These are phyloP conservation scores for Saccopteryx leptura DNA, from an alignment of 2,113 vertebrate genomes.

Conservation along the genomic window DNA sequence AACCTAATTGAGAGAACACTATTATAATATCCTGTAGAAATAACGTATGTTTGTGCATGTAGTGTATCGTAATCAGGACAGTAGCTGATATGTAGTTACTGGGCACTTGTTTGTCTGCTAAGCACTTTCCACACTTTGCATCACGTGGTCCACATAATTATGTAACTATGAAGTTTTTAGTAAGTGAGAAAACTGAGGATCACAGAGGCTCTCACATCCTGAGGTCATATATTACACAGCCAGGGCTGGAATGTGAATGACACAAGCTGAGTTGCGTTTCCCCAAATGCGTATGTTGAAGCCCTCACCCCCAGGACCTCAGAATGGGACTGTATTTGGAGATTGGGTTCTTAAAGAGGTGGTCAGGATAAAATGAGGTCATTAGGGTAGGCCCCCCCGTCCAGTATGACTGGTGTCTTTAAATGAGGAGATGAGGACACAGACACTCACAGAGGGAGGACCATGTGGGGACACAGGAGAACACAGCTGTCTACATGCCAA, in stretches of 20 bases:
- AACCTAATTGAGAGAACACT: not conserved
- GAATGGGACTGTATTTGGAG: not conserved
- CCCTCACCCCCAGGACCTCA: not conserved
- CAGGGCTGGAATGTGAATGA: not conserved
- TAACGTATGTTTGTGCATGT: not conserved
- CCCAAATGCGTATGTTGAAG: not conserved
- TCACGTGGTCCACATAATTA: not conserved
- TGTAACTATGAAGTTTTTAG: not conserved
- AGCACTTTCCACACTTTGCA: not conserved
- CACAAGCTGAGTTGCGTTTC: not conserved
- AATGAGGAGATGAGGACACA: not conserved
- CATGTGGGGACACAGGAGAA: not conserved
- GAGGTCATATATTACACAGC: not conserved
- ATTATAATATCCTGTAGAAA: not conserved
- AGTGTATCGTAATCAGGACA: not conserved
- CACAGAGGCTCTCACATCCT: not conserved
- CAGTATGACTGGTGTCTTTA: not conserved
- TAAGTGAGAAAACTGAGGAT: not conserved
- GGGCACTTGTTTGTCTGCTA: not conserved
- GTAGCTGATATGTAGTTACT: not conserved
- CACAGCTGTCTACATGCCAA: accelerated
- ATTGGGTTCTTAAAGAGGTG: not conserved
- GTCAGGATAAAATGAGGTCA: not conserved
- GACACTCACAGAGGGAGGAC: not conserved
- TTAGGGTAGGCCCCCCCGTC: not conserved